Conservation (phyloP, 2,888 invertebrate species). For the Prenolepis imparis region DNA sequence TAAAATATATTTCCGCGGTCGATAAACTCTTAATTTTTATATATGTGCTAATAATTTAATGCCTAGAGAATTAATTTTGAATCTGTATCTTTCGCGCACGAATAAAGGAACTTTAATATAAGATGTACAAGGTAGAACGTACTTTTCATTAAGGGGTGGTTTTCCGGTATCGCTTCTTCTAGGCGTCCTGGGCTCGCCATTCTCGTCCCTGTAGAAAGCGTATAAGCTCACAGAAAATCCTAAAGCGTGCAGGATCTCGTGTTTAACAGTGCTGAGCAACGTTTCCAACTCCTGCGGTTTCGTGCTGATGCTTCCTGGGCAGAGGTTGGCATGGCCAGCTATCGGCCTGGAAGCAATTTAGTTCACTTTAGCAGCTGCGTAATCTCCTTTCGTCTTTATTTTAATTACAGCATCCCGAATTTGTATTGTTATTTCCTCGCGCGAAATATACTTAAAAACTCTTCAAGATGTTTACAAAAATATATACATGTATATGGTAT, state of each 20-base stretch:
- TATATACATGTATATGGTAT: background rate
- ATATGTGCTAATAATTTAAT: slow-evolving; percentile 15
- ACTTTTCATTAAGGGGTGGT: slow-evolving; percentile 95
- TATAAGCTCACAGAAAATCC: slow-evolving; percentile 99
- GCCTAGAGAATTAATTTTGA: background rate
- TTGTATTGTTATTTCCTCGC: slow-evolving; percentile 23
- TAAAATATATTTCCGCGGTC: background rate
- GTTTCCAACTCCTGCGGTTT: slow-evolving; percentile 96
- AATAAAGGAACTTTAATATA: slow-evolving; percentile 35
- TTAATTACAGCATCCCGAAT: slow-evolving; percentile 31
- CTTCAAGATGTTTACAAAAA: background rate
- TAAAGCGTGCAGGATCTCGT: slow-evolving; percentile 98
- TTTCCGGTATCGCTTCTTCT: slow-evolving; percentile 94
- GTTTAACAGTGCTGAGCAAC: slow-evolving; percentile 97
- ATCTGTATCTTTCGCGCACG: background rate
- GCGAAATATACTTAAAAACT: background rate
- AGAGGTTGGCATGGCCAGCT: slow-evolving; percentile 99
- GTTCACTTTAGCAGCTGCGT: slow-evolving; percentile 32
- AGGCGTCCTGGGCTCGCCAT: slow-evolving; percentile 95
- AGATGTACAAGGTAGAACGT: slow-evolving; percentile 82
- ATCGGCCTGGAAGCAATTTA: slow-evolving; percentile 91
- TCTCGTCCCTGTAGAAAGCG: slow-evolving; percentile 97
- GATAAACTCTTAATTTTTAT: background rate
- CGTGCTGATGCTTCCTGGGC: slow-evolving; percentile 97
- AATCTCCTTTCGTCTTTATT: slow-evolving; percentile 21